Evolutionary conservation across 35 echinoderm and acorn worm genomes (phyloP), one percentile per base, ranked within the genome.

Genomic region (Diadema setosum): DNA sequence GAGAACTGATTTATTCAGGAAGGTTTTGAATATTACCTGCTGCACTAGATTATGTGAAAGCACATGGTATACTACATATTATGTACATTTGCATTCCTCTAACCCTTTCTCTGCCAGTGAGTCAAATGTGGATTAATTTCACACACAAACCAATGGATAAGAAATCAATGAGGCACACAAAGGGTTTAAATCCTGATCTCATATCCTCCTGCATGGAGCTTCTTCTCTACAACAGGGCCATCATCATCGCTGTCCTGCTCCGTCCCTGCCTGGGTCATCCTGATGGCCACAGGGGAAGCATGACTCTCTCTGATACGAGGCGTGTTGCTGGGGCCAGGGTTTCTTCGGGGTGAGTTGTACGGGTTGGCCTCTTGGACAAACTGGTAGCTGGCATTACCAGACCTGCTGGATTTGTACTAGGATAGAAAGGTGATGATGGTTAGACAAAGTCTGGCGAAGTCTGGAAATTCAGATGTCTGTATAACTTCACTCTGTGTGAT

Each of bases 351-450:
- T 59, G 75, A 65, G 75, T 42, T 82, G 46, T 58, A 52, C 20
- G 50, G 46, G 21, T 55, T 82, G 18, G 81, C 58, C 45, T 90
- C 74, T 27, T 90, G 76, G 50, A 81, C 86, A 58, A 80, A 81
- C 70, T 88, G 74, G 35, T 90, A 82, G 55, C 35, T 65, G 14
- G 75, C 25, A 16, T 81, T 48, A 11, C 33, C 46, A 0, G 87
- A 81, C 21, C 87, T 45, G 83, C 41, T 90, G 63, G 87, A 90
- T 42, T 78, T 90, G 41, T 45, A 46, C 32, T 44, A 41, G 3
- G 41, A 81, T 58, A 81, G 25, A 26, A 48, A 18, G 16, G 17
- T 17, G 39, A 21, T 3, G 63, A 67, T n/a, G n/a, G n/a, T n/a
- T n/a, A n/a, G n/a, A n/a, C n/a, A n/a, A n/a, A n/a, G n/a, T n/a